Base-by-base conservation (phyloP, 2,797 vertebrate species). In the Acanthurus tractus region DNA sequence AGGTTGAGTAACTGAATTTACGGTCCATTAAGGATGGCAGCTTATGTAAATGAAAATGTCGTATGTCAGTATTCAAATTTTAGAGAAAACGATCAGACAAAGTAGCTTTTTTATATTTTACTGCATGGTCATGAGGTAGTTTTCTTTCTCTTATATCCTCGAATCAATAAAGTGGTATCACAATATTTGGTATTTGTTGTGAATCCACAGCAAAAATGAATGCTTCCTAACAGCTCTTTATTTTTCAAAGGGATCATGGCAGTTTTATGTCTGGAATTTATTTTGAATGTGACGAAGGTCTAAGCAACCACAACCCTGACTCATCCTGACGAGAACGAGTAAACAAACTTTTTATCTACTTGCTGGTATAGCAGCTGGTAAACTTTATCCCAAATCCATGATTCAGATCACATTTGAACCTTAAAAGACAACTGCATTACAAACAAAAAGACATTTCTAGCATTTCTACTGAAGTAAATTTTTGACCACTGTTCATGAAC, bases 1-100 rank as follows among this genome's bases (percentile, higher is more conserved):
- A 55, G 70, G 74, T 66, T 22, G 38, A 82, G 70, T 83, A 78
- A 82, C 76, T 81, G 64, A 58, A 84, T 89, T 71, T 88, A 76
- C n/a, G 29, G 76, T 70, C 69, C 83, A 87, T 87, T 83, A 86
- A 85, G 73, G 68, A 80, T 50, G 59, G 55, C 58, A 63, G 70
- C 40, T 88, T 70, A 78, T 82, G 70, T 52, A 80, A 80, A 89
- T 87, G 45, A 76, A 84, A 81, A 73, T 11, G 3, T 59, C 71
- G 4, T 23, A 53, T 53, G 23, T 69, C 3, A 14, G 58, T 38
- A 44, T 76, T 57, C 20, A 76, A 20, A 79, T 75, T 63, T 74
- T 10, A 49, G 74, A 81, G 54, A 78, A 80, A 48, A 77, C 48
- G 61, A 84, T 74, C 61, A 78, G 54, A 81, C 22, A 67, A 56